Base-by-base conservation (phyloP, 2,797 vertebrate genomes). In the Sciaenops ocellatus region DNA sequence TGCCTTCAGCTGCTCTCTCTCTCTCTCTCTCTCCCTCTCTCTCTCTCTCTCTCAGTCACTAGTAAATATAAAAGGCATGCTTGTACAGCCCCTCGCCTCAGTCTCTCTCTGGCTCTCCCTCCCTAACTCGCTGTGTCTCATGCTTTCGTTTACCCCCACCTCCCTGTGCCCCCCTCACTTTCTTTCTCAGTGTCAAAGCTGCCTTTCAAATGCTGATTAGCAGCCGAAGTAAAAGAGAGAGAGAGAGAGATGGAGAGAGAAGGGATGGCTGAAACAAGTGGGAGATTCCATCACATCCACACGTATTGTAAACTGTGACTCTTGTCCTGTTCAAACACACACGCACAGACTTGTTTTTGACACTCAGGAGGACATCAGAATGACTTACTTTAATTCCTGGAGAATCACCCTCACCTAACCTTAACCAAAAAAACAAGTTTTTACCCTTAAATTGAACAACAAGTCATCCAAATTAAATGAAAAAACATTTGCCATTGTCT, bases 161-260 rank as follows among this genome's bases (percentile, higher is more conserved):
- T 78, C 88, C 69, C 80, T 65, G 69, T 69, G 75, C 79, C 87
- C 89, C 85, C 87, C 78, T 83, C 88, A 92, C 89, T 95, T 94
- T 95, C 94, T 95, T 95, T 95, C 94, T 96, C 93, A 90, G 94
- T 95, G 95, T 94, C 90, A 93, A 94, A 95, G 93, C 91, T 94
- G 94, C 96, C 95, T 96, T 96, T 96, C 95, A 95, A 95, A 96
- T 96, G 96, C 95, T 96, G 95, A 96, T 96, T 95, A 96, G 95
- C 94, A 94, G 89, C 87, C 86, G 65, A 92, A 93, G 93, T 92
- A 90, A 95, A 91, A 91, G 87, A 87, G 84, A 82, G 89, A 90
- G 79, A 54, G 84, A 70, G 54, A 70, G 56, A 65, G 61, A 71
- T 51, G 54, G 81, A 67, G 82, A 71, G 87, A 65, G 82, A 83